These are phyloP conservation scores for Catharus bicknelli DNA, from an alignment of 2,113 vertebrate genomes.

Conservation along the genomic window DNA sequence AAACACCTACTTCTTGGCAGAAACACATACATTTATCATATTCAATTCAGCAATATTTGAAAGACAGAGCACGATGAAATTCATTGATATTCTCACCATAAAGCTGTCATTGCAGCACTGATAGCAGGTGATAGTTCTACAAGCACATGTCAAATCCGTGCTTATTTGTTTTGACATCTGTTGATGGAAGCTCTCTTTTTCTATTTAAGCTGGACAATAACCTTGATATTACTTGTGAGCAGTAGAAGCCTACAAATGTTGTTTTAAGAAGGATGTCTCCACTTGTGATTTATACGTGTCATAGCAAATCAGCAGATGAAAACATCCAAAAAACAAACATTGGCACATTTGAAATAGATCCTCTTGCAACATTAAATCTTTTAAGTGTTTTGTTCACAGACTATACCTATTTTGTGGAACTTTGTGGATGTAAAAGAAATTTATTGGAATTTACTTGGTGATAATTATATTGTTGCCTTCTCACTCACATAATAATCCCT, in stretches of 20 bases:
- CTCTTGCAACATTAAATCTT: not conserved
- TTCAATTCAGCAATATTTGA: constrained; percentile 40
- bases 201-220: constrained; percentile 77
- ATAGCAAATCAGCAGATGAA: constrained; percentile 63
- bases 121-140: constrained; percentile 83
- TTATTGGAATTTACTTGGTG: not conserved
- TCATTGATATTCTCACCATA: constrained; percentile 67
- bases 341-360: constrained; percentile 41
- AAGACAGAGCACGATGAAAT: constrained; percentile 54
- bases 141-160: constrained; percentile 78
- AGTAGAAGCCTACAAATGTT: constrained; percentile 46
- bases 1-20: constrained; percentile 7
- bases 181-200: constrained; percentile 76
- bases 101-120: constrained; percentile 73
- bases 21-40: constrained; percentile 51
- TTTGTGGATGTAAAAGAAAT: not conserved
- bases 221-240: constrained; percentile 75
- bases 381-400: not conserved
- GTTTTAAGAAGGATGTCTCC: constrained; percentile 44
- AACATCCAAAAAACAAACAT: constrained; percentile 34
- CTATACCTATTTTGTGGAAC: not conserved
- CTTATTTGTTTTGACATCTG: constrained; percentile 86
- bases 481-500: not conserved
- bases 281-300: constrained; percentile 55
- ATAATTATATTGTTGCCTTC: not conserved